Base-by-base conservation (phyloP, 1,140 invertebrate species). In the Zaprionus taronus region DNA sequence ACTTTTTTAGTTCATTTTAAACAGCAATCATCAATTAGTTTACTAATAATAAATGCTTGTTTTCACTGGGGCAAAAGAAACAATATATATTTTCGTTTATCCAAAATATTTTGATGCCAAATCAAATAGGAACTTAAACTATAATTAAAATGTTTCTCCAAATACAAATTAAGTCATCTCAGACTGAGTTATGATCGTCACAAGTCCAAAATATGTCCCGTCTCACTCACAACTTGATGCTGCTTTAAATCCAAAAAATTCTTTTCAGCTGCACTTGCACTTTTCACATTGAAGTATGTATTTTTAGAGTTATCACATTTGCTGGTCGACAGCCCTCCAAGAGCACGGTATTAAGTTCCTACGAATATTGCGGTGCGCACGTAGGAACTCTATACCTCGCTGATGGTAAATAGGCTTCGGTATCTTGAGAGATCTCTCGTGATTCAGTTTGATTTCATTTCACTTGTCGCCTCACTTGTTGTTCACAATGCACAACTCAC, bases 271-370 rank as follows among this genome's bases (percentile, higher is more conserved):
- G 20, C 47, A 51, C 47, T 51, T 51, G 47, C 20, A 51, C 47
- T 51, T 22, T 24, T 20, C n/a, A 47, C 20, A 14, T 24, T 20
- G 4, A 20, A 22, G 11, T 49, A 49, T 0, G 1, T 51, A 24
- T 51, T 31, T 24, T 55, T 28, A 11, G 9, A 34, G 31, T 11
- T 34, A 11, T 34, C 17, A 24, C 62, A 47, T 47, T 53, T 72
- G 91, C 31, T 92, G 91, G 66, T 72, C 72, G 83, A 92, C 85
- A 92, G 91, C 81, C 89, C 91, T 91, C 91, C 91, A 92, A 92
- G 91, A 92, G 91, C 91, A 92, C 91, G 91, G 91, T 92, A 92
- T 92, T 92, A 92, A 92, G 91, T 92, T 92, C 91, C 91, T 92
- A 92, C 91, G 86, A 92, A 66, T 83, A 74, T 79, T 76, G 71